phyloP scores from a whole-genome alignment of 1,140 invertebrate species.

The Drosophila nasuta region DNA sequence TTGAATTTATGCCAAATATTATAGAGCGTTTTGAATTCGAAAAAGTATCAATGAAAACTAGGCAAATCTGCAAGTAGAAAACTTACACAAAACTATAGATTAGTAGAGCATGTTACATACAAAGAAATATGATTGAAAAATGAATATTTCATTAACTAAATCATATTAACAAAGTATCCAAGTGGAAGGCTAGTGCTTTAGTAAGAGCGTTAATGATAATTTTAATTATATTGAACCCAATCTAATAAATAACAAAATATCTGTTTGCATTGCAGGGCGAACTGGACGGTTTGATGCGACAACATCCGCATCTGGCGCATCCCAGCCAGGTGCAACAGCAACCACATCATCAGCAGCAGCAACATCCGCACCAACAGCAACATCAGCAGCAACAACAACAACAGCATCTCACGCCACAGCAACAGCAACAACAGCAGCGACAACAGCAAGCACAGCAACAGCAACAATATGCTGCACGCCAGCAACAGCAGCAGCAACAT shows the following conservation, averaged over 20 bases:
- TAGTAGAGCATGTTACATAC: no score
- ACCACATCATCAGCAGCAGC: conserved; percentile 81
- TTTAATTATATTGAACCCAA: no score
- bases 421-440: conserved; percentile 61
- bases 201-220: no score
- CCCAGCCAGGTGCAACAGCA: conserved; percentile 85
- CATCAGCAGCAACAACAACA: conserved; percentile 48
- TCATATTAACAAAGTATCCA: no score
- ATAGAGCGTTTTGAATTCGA: no score
- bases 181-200: no score
- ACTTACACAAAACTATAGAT: no score
- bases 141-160: no score
- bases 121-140: no score
- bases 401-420: conserved; percentile 75
- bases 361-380: conserved; percentile 64
- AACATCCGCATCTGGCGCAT: conserved; percentile 89
- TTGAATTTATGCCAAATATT: no score
- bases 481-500: conserved; percentile 36
- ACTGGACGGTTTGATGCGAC: conserved; percentile 90
- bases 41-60: no score
- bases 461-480: conserved; percentile 42
- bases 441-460: conserved; percentile 54
- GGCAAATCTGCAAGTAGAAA: no score
- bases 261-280: conserved; percentile 86
- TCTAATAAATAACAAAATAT: neutral